phyloP scores from a whole-genome alignment of 2,888 invertebrate species.

The Malthinus flaveolus region DNA sequence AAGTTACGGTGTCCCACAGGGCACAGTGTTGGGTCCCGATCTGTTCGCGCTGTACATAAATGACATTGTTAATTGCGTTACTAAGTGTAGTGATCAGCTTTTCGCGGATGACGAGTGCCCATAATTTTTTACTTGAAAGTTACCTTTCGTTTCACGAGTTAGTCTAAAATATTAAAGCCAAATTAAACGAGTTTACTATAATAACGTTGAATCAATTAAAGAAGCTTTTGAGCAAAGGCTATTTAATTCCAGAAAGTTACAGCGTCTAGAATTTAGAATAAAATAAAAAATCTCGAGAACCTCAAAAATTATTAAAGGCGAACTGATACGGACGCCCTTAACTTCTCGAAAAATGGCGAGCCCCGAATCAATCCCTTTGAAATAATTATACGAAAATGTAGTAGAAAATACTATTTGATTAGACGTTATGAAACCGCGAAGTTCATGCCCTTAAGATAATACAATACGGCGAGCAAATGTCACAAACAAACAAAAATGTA shows the following conservation, averaged over 20 bases:
- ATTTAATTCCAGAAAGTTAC: neutral
- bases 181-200: neutral
- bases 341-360: no score
- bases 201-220: neutral
- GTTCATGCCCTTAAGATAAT: conserved; percentile 5
- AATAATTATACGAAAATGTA: no score
- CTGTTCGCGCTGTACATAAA: no score
- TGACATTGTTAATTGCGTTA: conserved; percentile 1
- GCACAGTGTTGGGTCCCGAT: no score
- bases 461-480: neutral
- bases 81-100: neutral
- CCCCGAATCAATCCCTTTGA: no score
- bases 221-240: neutral
- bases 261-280: no score
- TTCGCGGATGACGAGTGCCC: conserved; percentile 3
- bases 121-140: conserved; percentile 6
- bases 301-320: no score
- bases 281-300: no score
- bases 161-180: neutral
- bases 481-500: neutral
- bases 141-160: conserved; percentile 16
- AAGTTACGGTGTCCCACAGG: no score
- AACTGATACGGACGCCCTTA: no score
- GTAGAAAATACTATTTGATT: no score
- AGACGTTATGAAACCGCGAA: neutral